Conservation (phyloP, 2,888 invertebrate genomes). For the Agelastica alni region DNA sequence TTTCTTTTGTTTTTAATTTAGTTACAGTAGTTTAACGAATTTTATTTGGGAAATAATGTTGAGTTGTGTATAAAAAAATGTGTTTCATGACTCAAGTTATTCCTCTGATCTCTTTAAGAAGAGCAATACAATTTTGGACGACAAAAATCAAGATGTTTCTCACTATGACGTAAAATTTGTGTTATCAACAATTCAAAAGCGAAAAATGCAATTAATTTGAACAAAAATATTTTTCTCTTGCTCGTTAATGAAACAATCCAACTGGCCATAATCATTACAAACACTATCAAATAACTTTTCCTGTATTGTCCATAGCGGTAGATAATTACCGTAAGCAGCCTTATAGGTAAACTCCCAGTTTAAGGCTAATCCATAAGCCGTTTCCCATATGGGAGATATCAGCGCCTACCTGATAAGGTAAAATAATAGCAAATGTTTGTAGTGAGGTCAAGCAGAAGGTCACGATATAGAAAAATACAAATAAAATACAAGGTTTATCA, state of each 20-base stretch:
- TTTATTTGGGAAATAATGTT: too few species aligned
- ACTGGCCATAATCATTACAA: not conserved
- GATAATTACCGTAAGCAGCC: slow-evolving; percentile 1
- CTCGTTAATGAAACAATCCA: not conserved
- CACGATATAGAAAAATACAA: slow-evolving; percentile 22
- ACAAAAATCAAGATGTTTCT: too few species aligned
- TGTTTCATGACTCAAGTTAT: too few species aligned
- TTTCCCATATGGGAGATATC: slow-evolving; percentile 18
- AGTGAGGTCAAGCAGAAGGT: slow-evolving; percentile 24
- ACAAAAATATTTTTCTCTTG: not conserved
- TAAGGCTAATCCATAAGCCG: slow-evolving; percentile 8
- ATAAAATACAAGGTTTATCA: slow-evolving; percentile 34
- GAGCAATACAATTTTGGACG: too few species aligned
- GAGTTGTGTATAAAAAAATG: too few species aligned
- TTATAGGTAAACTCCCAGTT: not conserved
- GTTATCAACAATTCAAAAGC: too few species aligned
- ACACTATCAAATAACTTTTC: slow-evolving; percentile 3
- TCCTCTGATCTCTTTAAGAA: too few species aligned
- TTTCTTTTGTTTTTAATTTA: too few species aligned
- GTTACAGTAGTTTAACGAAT: too few species aligned
- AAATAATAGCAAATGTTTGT: slow-evolving; percentile 16
- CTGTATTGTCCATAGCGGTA: not conserved
- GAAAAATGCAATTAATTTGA: not conserved
- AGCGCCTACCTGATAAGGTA: slow-evolving; percentile 22
- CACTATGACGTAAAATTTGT: too few species aligned